These are phyloP conservation scores for Nematopogon swammerdamellus DNA, from an alignment of 2,888 invertebrate genomes.

Conservation along the genomic window DNA sequence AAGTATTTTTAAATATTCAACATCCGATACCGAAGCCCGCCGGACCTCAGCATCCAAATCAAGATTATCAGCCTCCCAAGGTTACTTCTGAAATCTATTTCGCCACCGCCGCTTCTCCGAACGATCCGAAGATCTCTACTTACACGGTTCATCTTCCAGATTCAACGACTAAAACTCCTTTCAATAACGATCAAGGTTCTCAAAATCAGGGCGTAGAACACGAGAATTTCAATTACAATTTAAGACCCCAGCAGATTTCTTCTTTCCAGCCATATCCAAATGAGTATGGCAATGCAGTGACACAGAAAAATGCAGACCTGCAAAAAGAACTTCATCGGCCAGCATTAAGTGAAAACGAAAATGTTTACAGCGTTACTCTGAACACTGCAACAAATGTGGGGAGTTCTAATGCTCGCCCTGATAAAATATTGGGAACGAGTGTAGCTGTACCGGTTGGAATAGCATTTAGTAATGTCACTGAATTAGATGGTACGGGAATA, in stretches of 20 bases:
- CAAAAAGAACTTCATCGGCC: neutral
- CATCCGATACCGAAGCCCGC: conserved; percentile 32
- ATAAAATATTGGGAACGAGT: conserved; percentile 36
- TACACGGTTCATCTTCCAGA: conserved; percentile 41
- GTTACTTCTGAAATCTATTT: conserved; percentile 51
- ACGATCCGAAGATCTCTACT: conserved; percentile 29
- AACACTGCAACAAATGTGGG: conserved; percentile 40
- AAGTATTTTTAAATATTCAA: conserved; percentile 42
- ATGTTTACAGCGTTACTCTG: conserved; percentile 33
- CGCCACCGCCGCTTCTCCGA: conserved; percentile 38
- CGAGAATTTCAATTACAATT: neutral
- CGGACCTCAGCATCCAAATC: conserved; percentile 7
- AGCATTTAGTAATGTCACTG: conserved; percentile 21
- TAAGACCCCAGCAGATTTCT: neutral
- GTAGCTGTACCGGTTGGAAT: conserved; percentile 32
- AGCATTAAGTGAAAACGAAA: conserved; percentile 20
- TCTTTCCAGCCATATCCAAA: neutral
- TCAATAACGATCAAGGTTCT: neutral
- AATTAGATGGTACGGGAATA: conserved; percentile 36
- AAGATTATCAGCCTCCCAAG: conserved; percentile 35
- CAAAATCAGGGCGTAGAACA: neutral
- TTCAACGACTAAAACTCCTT: conserved; percentile 13
- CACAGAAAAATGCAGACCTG: neutral
- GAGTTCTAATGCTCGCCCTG: conserved; percentile 22
- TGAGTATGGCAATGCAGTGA: neutral